Evolutionary conservation across 2,113 vertebrate genomes (phyloP).

Genomic region (Catharus minimus): DNA sequence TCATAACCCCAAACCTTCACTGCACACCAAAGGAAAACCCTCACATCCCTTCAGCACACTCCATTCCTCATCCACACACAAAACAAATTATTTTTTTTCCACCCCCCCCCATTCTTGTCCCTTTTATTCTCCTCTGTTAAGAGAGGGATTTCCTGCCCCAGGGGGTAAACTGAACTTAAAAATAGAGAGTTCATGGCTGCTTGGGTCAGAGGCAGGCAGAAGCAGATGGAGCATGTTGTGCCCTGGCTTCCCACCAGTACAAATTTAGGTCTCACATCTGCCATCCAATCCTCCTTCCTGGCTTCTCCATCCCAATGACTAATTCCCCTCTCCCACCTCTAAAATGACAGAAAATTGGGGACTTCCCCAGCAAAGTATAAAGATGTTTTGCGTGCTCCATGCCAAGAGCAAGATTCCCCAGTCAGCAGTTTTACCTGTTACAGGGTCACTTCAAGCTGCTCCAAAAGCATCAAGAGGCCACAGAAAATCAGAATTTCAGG

Average conservation of each 20-base stretch:
- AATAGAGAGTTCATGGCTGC: not conserved
- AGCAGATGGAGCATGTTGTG: constrained; percentile 12
- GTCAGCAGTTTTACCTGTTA: not conserved
- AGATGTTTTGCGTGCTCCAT: not conserved
- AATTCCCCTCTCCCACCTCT: not conserved
- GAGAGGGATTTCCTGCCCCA: not conserved
- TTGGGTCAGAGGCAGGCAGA: not conserved
- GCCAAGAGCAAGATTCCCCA: not conserved
- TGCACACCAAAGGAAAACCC: accelerated
- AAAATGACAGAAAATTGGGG: not conserved
- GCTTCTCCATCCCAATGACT: not conserved
- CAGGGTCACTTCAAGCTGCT: not conserved
- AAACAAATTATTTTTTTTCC: not conserved
- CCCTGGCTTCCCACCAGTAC: not conserved
- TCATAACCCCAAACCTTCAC: not conserved
- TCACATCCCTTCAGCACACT: accelerated
- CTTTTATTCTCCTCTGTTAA: not conserved
- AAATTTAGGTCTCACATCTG: constrained; percentile 23
- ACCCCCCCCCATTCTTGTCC: not conserved
- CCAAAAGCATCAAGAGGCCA: not conserved
- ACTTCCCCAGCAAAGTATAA: not conserved
- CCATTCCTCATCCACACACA: not conserved
- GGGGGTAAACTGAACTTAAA: not conserved
- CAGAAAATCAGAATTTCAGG: not conserved
- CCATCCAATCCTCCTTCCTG: not conserved